These are phyloP conservation scores for Rattus norvegicus DNA, from an alignment of 2,113 vertebrate species.

Conservation along the genomic window GRCr8 NC_086031.1:72004501-72005000, in stretches of 20 bases:
- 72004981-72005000: background rate
- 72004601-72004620: background rate
- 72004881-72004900: background rate
- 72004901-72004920: background rate
- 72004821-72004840: no score
- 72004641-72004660: background rate
- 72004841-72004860: background rate
- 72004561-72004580: constrained; percentile 5
- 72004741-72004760: background rate
- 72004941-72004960: background rate
- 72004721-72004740: background rate
- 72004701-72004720: background rate
- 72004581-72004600: constrained; percentile 4
- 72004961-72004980: background rate
- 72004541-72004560: constrained; percentile 36
- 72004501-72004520: background rate
- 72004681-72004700: constrained; percentile 9
- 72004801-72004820: no score
- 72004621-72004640: background rate
- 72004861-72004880: background rate
- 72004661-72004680: background rate
- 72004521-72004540: background rate
- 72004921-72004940: background rate
- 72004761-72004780: background rate
- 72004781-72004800: no score